A percentile compares a stretch with the other conserved stretches of the same genome.
phyloP scores from a whole-genome alignment of 2,113 vertebrate species.

The Gallinago media region DNA sequence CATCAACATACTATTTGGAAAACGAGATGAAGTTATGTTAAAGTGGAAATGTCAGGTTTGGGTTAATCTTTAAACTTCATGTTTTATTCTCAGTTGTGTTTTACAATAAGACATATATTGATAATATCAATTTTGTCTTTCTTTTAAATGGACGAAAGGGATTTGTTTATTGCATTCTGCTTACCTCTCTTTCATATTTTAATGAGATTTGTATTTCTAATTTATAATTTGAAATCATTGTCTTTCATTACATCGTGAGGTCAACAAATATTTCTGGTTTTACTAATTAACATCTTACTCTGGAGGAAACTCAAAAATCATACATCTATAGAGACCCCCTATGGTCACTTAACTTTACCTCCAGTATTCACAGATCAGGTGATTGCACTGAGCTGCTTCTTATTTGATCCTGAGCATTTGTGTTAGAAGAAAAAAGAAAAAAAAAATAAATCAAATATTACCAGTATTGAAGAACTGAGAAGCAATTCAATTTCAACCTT shows the following conservation, averaged over 20 bases:
- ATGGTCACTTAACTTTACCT: not conserved
- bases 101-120: not conserved
- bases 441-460: not conserved
- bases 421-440: not conserved
- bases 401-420: not conserved
- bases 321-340: not conserved
- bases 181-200: not conserved
- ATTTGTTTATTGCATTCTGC: not conserved
- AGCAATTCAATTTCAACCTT: not conserved
- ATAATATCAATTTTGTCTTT: not conserved
- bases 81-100: not conserved
- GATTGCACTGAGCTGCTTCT: not conserved
- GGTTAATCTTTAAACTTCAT: not conserved
- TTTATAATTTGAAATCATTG: not conserved
- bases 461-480: not conserved
- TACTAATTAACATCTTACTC: not conserved
- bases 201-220: not conserved
- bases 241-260: not conserved
- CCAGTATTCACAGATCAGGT: not conserved
- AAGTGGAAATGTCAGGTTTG: not conserved
- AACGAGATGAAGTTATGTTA: not conserved
- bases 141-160: not conserved
- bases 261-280: not conserved
- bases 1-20: not conserved
- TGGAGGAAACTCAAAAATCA: not conserved